Evolutionary conservation across 2,113 vertebrate genomes (phyloP).

Genomic region (Cisticola juncidis): DNA sequence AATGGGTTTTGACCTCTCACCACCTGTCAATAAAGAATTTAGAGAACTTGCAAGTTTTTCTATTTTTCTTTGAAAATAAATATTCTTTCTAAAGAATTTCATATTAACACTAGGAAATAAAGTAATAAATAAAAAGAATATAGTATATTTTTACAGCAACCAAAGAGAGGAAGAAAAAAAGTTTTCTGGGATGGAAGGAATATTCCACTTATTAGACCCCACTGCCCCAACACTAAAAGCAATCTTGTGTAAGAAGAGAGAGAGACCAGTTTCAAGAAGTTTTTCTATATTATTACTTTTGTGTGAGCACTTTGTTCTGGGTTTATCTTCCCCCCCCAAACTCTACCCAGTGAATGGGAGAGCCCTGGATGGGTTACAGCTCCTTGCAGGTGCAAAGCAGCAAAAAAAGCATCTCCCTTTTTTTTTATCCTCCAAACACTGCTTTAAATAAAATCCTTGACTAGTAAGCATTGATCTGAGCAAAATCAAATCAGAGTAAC

Average conservation of each 20-base stretch:
- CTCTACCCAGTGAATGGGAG: not conserved
- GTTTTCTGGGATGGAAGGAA: fast-evolving
- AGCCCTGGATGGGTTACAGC: not conserved
- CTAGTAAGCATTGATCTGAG: not conserved
- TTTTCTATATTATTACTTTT: not conserved
- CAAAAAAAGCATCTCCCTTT: fast-evolving
- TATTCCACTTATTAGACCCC: fast-evolving
- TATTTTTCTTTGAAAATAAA: not conserved
- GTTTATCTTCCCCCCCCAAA: not conserved
- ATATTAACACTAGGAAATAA: not conserved
- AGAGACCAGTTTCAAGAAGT: not conserved
- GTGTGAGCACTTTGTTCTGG: not conserved
- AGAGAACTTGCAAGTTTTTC: fast-evolving
- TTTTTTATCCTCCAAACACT: not conserved
- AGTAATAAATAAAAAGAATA: not conserved
- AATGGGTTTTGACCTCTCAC: not conserved
- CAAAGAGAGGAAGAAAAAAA: not conserved
- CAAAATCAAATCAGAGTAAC: not conserved
- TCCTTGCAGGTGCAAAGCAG: not conserved
- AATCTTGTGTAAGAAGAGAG: not conserved
- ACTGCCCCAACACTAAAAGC: fast-evolving
- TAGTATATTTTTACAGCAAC: not conserved
- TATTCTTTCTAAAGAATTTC: not conserved
- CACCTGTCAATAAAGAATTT: not conserved
- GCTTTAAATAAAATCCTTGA: not conserved